Base-by-base conservation (phyloP, 2,797 vertebrate genomes). In the Tenualosa ilisha region DNA sequence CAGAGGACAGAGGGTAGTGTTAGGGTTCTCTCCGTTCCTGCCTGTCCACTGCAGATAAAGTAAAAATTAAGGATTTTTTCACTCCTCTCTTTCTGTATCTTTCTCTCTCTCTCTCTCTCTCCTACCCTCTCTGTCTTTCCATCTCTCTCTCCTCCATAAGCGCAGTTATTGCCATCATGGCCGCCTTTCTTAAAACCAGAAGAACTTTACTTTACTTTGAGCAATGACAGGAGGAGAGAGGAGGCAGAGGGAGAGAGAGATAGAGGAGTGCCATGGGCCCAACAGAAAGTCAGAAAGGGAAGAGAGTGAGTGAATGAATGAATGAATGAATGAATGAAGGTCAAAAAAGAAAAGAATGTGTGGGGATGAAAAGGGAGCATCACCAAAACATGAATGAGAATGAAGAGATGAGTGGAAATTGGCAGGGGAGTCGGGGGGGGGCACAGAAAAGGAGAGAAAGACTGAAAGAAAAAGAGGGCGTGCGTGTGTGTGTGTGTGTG, bases 31-130 rank as follows among this genome's bases (percentile, higher is more conserved):
- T 84, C 22, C 17, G 17, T 63, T 86, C 26, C 59, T 56, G 49
- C 24, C 88, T 83, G 46, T 51, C 54, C 26, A 9, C 22, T 22
- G 7, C 81, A 68, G 85, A 87, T 89, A 90, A 85, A 87, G 65
- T 88, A 91, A 91, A 90, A 91, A 92, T 91, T 91, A 91, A 85
- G 85, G 65, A 46, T 5, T 22, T 89, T 89, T 85, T 24, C 40
- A 1, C 31, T 6, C 37, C 9, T 9, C 11, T 51, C 50, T 51
- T n/a, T n/a, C n/a, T n/a, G n/a, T n/a, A n/a, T n/a, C 72, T 43
- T 2, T 43, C 40, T 46, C 24, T 65, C 20, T 65, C 61, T 26
- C 61, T 20, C 24, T 65, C 63, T 65, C 63, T 24, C 63, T 31
- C 22, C n/a, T n/a, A n/a, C n/a, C n/a, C n/a, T n/a, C n/a, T n/a